A percentile compares a stretch with the other conserved stretches of the same genome.
Evolutionary conservation across 1,140 invertebrate genomes (phyloP).

Genomic region (Popillia japonica): DNA sequence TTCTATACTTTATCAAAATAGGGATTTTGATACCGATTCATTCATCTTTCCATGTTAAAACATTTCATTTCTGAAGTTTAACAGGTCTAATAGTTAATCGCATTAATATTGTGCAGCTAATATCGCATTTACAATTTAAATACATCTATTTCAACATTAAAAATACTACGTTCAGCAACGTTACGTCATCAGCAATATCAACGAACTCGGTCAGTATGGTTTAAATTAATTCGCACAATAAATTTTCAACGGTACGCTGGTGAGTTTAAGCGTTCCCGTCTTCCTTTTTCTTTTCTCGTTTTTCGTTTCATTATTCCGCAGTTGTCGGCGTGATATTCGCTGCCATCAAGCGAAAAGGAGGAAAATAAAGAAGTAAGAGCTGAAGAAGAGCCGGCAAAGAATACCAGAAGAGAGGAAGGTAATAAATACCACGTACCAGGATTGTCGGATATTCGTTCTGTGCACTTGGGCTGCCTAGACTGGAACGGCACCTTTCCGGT

Average conservation of each 20-base stretch:
- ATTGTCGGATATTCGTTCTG: slow-evolving; percentile 38
- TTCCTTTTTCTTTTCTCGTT: slow-evolving; percentile 10
- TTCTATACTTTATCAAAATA: too few species aligned
- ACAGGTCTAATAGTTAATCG: too few species aligned
- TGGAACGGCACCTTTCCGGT: slow-evolving; percentile 45
- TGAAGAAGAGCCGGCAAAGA: slow-evolving; percentile 3
- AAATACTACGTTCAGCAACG: not conserved
- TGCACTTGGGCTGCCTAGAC: slow-evolving; percentile 41
- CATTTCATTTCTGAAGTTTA: not conserved
- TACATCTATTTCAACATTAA: not conserved
- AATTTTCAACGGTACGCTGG: slow-evolving; percentile 28
- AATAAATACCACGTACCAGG: slow-evolving; percentile 41
- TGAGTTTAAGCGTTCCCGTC: not conserved
- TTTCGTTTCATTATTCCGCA: slow-evolving; percentile 10
- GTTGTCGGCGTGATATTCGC: slow-evolving; percentile 4
- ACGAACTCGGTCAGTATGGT: slow-evolving; percentile 11
- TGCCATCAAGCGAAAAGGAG: not conserved
- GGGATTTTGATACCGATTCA: too few species aligned
- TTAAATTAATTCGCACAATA: slow-evolving; percentile 35
- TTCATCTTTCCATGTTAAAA: not conserved
- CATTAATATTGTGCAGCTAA: too few species aligned
- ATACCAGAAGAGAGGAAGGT: slow-evolving; percentile 11
- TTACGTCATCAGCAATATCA: not conserved
- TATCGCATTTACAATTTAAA: not conserved
- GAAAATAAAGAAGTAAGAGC: slow-evolving; percentile 9